These are phyloP conservation scores for Corbicula japonica DNA, from an alignment of 2,888 invertebrate species.

Conservation along the genomic window DNA sequence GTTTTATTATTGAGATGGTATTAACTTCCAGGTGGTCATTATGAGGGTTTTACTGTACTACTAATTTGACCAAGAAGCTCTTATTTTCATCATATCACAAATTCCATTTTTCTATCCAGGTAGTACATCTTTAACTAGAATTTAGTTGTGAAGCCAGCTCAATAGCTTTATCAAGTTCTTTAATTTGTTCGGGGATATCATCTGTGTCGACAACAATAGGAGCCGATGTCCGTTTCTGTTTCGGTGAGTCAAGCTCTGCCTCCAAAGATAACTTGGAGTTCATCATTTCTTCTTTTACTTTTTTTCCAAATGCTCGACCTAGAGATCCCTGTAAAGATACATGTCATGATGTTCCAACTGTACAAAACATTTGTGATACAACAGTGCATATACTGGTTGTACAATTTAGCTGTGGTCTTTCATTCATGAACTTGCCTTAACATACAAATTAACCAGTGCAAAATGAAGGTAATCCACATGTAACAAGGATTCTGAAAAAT, in stretches of 20 bases:
- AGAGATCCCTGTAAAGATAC: slow-evolving; percentile 80
- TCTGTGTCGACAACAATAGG: slow-evolving; percentile 53
- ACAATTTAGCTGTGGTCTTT: too few relatives aligned
- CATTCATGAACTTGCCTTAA: too few relatives aligned
- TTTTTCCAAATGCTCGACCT: slow-evolving; percentile 83
- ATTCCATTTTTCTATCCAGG: too few relatives aligned
- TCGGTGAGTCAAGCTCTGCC: slow-evolving; percentile 58
- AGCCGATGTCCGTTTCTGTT: slow-evolving; percentile 63
- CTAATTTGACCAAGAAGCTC: too few relatives aligned
- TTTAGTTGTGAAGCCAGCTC: slow-evolving; percentile 40
- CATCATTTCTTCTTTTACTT: slow-evolving; percentile 79
- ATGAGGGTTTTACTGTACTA: too few relatives aligned
- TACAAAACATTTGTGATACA: background rate
- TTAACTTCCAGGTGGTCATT: too few relatives aligned
- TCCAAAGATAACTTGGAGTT: slow-evolving; percentile 56
- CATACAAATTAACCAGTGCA: too few relatives aligned
- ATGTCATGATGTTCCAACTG: background rate
- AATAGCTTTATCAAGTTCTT: slow-evolving; percentile 62
- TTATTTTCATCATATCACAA: too few relatives aligned
- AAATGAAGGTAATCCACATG: too few relatives aligned
- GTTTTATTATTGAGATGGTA: too few relatives aligned
- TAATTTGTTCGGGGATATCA: slow-evolving; percentile 65
- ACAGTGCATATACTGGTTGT: too few relatives aligned
- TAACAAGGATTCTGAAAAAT: too few relatives aligned
- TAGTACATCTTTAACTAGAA: background rate